Evolutionary conservation across 2,113 vertebrate species (phyloP), one percentile per base, ranked within the genome.

Genomic region (Ophiodon elongatus): DNA sequence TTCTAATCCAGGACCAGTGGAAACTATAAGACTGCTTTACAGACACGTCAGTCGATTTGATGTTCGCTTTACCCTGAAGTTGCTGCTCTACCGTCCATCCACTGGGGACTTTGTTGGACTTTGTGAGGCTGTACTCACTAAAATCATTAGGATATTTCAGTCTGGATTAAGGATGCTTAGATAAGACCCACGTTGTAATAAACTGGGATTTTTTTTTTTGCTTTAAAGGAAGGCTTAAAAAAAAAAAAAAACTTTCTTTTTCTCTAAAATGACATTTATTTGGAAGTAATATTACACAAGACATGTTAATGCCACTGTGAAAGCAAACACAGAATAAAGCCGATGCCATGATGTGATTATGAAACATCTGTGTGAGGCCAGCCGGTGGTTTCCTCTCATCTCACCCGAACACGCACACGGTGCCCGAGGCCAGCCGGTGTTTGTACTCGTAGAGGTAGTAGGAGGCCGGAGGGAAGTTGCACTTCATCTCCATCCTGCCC

Each of bases 1-100:
- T 98, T 97, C 95, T 97, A 88, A 94, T 79, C 92, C 88, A 85
- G 77, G 92, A 93, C 85, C 87, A 82, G 85, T 84, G 87, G 85
- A 92, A 91, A 85, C 80, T 90, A 75, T n/a, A 73, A 63, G 77
- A 82, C 68, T n/a, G 80, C 72, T 91, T 84, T 87, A 90, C 89
- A 88, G 83, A 87, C 84, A 76, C 84, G 63, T 85, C 87, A 65
- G 90, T 80, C 65, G 54, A 86, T 90, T 91, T 88, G 88, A 91
- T 70, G 80, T 91, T 88, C 85, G 86, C 65, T 52, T 82, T 80
- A 79, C 83, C 83, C 87, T 84, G 80, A 84, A 89, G 84, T 92
- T 90, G 90, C 91, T 90, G n/a, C n/a, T n/a, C n/a, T n/a, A 79
- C 71, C 86, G 85, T 89, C 90, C 81, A 83, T 88, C 89, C 90